Conservation (phyloP, 2,888 invertebrate species). For the Hipparchia sbordonii region DNA sequence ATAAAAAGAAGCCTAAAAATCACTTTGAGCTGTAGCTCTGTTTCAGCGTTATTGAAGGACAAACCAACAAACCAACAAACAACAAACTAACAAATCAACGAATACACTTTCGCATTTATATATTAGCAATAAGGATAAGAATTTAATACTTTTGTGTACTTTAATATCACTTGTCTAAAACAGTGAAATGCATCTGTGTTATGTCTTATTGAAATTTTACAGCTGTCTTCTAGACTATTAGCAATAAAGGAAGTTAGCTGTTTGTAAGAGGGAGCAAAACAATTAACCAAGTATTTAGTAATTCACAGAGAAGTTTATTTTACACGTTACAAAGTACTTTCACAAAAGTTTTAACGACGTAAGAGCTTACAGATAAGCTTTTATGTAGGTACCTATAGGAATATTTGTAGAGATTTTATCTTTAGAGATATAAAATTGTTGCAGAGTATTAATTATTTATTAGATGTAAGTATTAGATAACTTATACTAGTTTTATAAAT, state of each 20-base stretch:
- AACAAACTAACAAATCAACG: too few relatives aligned
- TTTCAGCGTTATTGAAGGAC: too few relatives aligned
- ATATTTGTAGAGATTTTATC: conserved; percentile 8
- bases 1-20: too few relatives aligned
- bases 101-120: too few relatives aligned
- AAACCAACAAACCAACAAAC: too few relatives aligned
- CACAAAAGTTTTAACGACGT: conserved; percentile 24
- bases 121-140: too few relatives aligned
- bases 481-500: neutral
- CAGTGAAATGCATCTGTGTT: neutral
- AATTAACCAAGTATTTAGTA: conserved; percentile 64
- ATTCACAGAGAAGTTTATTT: conserved; percentile 51
- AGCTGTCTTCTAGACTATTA: conserved; percentile 23
- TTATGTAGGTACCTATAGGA: conserved; percentile 1
- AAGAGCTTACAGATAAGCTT: conserved; percentile 15
- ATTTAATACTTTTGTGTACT: too few relatives aligned
- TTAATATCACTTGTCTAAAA: neutral
- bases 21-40: too few relatives aligned
- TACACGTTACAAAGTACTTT: conserved; percentile 28
- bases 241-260: conserved; percentile 66
- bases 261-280: conserved; percentile 54
- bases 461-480: neutral
- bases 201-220: neutral
- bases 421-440: conserved; percentile 7
- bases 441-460: conserved; percentile 13